Evolutionary conservation across 2,888 invertebrate species (phyloP), one percentile per base, ranked within the genome.

Genomic region (Clistopyga incitator): DNA sequence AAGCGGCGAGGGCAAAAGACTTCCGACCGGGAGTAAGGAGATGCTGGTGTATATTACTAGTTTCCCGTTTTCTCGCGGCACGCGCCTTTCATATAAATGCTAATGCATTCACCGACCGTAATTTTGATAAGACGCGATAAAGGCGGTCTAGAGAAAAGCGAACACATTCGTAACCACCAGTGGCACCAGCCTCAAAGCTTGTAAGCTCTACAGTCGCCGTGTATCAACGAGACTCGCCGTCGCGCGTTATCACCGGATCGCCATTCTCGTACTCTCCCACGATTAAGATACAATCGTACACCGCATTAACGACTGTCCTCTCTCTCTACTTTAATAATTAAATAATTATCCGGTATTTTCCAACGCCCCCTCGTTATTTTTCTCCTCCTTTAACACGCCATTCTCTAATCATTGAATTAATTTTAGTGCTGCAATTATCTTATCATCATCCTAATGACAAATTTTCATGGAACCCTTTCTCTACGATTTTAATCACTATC

Each of bases 1-100:
- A 61, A 59, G 82, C 74, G 71, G 42, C 65, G 77, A 78, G 83
- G 74, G n/a, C 80, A 78, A 77, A 80, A 80, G 72, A 80, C 83
- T 84, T 84, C 83, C 80, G 83, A 68, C 34, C 54, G 74, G 45
- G 72, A 71, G 76, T 59, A 42, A 23, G 23, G 6, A 56, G 81
- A 71, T 70, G 50, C 45, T 59, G 42, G 18, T 83, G n/a, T n/a
- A 67, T 74, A 71, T 72, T 70, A 52, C 61, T 50, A 52, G 61
- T 79, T 79, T 79, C 68, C 56, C 56, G 68, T 80, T 68, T 80
- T 54, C 72, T 65, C 56, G 47, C 47, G 15, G 38, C 67, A 56
- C 34, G 29, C 72, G 79, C 54, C 72, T 84, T 74, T 81, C 84
- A 78, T 84, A 84, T 81, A 84, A 80, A 84, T 84, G 84, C 81